phyloP scores from a whole-genome alignment of 2,113 vertebrate genomes.

The Leptodactylus fuscus region DNA sequence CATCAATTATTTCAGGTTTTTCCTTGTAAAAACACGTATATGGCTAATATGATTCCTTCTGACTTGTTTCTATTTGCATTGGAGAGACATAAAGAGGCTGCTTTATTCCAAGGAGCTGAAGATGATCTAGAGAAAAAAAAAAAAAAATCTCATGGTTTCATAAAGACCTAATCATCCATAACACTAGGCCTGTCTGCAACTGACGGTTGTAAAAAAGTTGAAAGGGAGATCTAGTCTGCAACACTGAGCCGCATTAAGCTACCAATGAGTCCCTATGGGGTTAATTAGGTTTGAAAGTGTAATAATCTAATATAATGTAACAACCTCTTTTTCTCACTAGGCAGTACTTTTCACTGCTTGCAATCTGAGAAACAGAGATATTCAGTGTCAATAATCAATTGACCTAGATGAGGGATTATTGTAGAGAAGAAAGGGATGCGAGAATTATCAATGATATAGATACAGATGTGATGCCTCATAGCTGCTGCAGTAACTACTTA shows the following conservation, averaged over 20 bases:
- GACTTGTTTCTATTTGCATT: background rate
- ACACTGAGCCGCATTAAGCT: conserved; percentile 68
- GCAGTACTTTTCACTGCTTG: conserved; percentile 69
- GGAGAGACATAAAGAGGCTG: conserved; percentile 33
- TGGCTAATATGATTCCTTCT: background rate
- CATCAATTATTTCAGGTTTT: conserved; percentile 33
- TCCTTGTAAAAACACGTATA: conserved; percentile 25
- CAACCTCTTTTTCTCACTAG: conserved; percentile 75
- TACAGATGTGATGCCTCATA: too few relatives aligned
- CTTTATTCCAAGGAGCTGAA: background rate
- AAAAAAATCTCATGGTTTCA: conserved; percentile 61
- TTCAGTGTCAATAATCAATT: conserved; percentile 78
- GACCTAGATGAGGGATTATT: conserved; percentile 71
- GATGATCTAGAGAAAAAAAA: conserved; percentile 54
- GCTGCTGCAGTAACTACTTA: too few relatives aligned
- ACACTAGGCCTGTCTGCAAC: conserved; percentile 65
- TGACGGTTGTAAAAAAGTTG: conserved; percentile 65
- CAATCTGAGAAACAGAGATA: conserved; percentile 65
- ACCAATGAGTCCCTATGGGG: conserved; percentile 72
- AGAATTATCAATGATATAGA: conserved; percentile 54
- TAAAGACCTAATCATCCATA: conserved; percentile 67
- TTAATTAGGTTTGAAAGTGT: conserved; percentile 83
- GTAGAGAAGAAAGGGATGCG: conserved; percentile 58
- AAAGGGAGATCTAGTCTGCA: conserved; percentile 65
- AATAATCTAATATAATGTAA: conserved; percentile 80